Evolutionary conservation across 2,888 invertebrate species (phyloP), one percentile per base, ranked within the genome.

Genomic region (Silvanus unidentatus): DNA sequence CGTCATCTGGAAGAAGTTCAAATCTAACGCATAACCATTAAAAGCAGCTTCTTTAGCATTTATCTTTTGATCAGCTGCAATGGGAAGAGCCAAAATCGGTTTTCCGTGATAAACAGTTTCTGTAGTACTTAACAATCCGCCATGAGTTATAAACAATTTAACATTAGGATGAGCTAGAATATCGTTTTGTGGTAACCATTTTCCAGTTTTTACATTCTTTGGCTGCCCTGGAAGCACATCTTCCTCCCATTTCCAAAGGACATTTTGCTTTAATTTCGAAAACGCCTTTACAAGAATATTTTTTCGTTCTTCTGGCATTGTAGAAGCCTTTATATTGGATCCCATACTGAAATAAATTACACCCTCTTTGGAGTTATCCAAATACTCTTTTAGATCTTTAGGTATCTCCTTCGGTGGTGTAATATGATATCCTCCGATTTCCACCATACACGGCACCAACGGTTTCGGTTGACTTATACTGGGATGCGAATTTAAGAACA

Each of bases 241-340:
- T 0, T 77, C 76, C 50, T 84, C 83, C 79, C 80, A 85, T 69
- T 85, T 84, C 83, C 83, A 84, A 10, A 86, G 58, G 0, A 86
- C 77, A 2, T 74, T 78, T 49, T 82, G 79, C 49, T 82, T 80
- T 0, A 84, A 55, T 45, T 72, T 73, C 1, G 75, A 68, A 39
- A 86, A 78, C 2, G 75, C 76, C 40, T 77, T 76, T 9, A 79
- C 64, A 29, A 86, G 74, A 1, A 70, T 74, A 14, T 73, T 61
- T 14, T 73, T 68, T 48, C 74, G 77, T 1, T 77, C 74, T 0
- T 60, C 55, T 0, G 77, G 73, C 45, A 85, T 62, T 50, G 79
- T 73, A 9, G 73, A 68, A 45, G 76, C 75, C 43, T 74, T 71
- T 0, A 81, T 69, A 49, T 78, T 77, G 0, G 81, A 78, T 1